A percentile compares a stretch with the other conserved stretches of the same genome.
phyloP scores from a whole-genome alignment of 2,797 vertebrate genomes.

The Setipinna tenuifilis region DNA sequence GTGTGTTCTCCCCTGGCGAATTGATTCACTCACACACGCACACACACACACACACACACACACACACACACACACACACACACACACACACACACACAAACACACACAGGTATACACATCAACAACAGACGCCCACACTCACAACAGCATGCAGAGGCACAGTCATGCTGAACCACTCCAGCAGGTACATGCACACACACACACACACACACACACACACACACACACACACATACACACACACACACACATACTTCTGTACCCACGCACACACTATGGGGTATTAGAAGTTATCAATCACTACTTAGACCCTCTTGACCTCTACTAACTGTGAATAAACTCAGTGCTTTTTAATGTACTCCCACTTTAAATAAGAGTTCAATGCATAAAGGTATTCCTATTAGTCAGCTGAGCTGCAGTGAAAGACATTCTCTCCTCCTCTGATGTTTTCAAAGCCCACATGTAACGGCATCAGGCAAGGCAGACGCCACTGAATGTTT shows the following conservation, averaged over 20 bases:
- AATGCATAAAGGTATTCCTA: not conserved
- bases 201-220: not conserved
- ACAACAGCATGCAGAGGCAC: not conserved
- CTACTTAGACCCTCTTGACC: not conserved
- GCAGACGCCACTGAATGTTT: not conserved
- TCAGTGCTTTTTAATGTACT: not conserved
- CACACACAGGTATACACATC: not conserved
- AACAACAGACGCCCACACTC: not conserved
- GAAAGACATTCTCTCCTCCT: not conserved
- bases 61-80: not conserved
- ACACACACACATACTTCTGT: not conserved
- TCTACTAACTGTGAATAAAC: not conserved
- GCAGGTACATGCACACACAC: not conserved
- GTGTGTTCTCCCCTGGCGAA: not conserved
- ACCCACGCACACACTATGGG: not conserved
- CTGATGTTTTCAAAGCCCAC: not conserved
- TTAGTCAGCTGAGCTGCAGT: not conserved
- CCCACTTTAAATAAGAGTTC: not conserved
- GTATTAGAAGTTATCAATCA: not conserved
- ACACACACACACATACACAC: not conserved
- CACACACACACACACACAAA: not conserved
- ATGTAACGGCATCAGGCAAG: not conserved
- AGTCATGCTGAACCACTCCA: not conserved
- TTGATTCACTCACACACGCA: not conserved
- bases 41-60: conserved; percentile 10